Evolutionary conservation across 2,113 vertebrate genomes (phyloP), one percentile per base, ranked within the genome.

Genomic region (Gopherus flavomarginatus): DNA sequence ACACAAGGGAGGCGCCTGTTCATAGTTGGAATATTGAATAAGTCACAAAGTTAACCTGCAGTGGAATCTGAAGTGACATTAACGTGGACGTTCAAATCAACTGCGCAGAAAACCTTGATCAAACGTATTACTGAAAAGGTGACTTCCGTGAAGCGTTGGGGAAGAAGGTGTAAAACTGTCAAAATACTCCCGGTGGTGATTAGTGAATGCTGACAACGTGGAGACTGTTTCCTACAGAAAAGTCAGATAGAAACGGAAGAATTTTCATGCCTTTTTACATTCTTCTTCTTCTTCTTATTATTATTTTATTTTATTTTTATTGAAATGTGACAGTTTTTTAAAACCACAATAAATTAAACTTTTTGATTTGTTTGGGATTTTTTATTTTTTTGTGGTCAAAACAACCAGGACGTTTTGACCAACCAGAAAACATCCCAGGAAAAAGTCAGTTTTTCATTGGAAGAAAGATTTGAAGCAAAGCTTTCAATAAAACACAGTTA

Each of bases 261-360:
- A 92, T 86, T 95, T 75, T 78, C 49, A 56, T 5, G 19, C 95
- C 87, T 92, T 95, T 35, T 65, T 17, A 65, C 11, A 26, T 56
- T n/a, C n/a, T n/a, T n/a, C n/a, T n/a, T n/a, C n/a, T n/a, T n/a
- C n/a, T n/a, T n/a, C n/a, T n/a, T n/a, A 8, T 47, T 47, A 8
- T 47, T 47, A 54, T 22, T 54, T 5, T 44, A 49, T 56, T 24
- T 31, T 35, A 16, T 65, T 65, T n/a, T 69, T n/a, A 69, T 8
- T 69, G 62, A 69, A n/a, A 69, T 4, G 8, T 35, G 8, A 13
- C 4, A 17, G 62, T n/a, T 69, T 65, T 65, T 8, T 4, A 65
- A 65, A 65, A 35, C 31, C 16, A 19, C 16, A 17, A 6, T 16
- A 3, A 65, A 17, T 31, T 6, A 65, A 14, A n/a, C 14, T 65